phyloP scores from a whole-genome alignment of 2,888 invertebrate genomes.

The Drosophila trichaetosa region DNA sequence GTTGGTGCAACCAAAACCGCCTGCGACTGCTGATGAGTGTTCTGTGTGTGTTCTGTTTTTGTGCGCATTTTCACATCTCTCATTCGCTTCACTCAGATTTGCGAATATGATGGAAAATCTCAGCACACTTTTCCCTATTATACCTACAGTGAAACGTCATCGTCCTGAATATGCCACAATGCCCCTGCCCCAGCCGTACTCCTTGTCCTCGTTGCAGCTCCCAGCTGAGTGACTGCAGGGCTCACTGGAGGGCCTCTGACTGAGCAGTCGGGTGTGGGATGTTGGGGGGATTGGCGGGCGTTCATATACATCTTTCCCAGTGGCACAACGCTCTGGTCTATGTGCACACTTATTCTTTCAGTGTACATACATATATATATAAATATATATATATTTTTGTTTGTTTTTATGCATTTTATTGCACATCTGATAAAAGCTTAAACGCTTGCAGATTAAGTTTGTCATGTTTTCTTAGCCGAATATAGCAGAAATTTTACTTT shows the following conservation, averaged over 20 bases:
- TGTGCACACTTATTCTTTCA: slow-evolving; percentile 45
- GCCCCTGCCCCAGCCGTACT: not conserved
- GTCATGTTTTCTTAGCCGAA: not conserved
- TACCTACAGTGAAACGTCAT: slow-evolving; percentile 63
- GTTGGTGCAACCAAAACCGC: slow-evolving; percentile 52
- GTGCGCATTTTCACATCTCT: slow-evolving; percentile 54
- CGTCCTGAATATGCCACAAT: slow-evolving; percentile 54
- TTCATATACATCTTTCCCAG: slow-evolving; percentile 32
- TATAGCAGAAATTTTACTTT: not conserved
- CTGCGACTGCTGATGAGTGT: slow-evolving; percentile 27
- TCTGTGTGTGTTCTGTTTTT: slow-evolving; percentile 14
- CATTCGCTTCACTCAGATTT: slow-evolving; percentile 13
- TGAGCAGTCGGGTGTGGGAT: slow-evolving; percentile 1
- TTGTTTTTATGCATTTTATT: slow-evolving; percentile 50
- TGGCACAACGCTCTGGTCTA: slow-evolving; percentile 33
- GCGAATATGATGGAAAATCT: slow-evolving; percentile 62
- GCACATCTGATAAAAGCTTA: not conserved
- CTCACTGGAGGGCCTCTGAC: slow-evolving; percentile 18
- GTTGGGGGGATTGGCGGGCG: not conserved
- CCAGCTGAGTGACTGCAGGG: slow-evolving; percentile 39
- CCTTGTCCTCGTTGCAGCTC: slow-evolving; percentile 14
- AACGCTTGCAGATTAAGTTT: slow-evolving; percentile 6
- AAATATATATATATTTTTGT: no score
- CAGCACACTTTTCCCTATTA: slow-evolving; percentile 60
- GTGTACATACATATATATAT: slow-evolving; percentile 49